A percentile compares a stretch with the other conserved stretches of the same genome.
phyloP scores from a whole-genome alignment of 1,140 invertebrate genomes.

The Heliconius hewitsoni region DNA sequence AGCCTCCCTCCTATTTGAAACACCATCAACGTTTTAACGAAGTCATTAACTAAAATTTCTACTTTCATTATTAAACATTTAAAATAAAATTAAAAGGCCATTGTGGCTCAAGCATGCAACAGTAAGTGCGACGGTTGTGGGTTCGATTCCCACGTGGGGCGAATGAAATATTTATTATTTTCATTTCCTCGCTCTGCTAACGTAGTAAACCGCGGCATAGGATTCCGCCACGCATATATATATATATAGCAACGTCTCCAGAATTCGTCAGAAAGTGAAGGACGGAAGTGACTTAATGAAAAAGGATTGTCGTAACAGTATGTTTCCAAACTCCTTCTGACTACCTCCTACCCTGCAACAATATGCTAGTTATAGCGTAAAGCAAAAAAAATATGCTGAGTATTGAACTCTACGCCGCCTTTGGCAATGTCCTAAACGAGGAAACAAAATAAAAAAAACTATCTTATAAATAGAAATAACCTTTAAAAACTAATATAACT shows the following conservation, averaged over 20 bases:
- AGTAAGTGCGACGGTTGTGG: no score
- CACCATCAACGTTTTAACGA: conserved; percentile 23
- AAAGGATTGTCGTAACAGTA: neutral
- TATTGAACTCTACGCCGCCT: no score
- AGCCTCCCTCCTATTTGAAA: conserved; percentile 20
- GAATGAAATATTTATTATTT: neutral
- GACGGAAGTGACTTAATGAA: neutral
- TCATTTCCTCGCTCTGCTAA: neutral
- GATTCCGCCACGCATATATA: neutral
- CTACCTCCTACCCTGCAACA: neutral
- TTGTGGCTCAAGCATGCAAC: no score
- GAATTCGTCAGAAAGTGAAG: neutral
- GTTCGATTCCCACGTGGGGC: neutral
- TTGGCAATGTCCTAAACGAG: no score
- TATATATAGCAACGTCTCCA: neutral
- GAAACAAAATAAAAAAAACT: no score
- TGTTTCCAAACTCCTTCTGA: neutral
- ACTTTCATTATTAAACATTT: conserved; percentile 15
- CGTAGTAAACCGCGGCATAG: neutral
- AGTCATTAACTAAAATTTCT: conserved; percentile 20
- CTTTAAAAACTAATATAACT: no score
- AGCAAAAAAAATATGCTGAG: no score
- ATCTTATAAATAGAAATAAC: no score
- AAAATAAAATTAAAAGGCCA: neutral
- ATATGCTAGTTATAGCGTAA: neutral